Percentiles rank a stretch among this genome's conserved stretches.
Conservation (phyloP, 2,113 vertebrate species). For the Varanus salvator region DNA sequence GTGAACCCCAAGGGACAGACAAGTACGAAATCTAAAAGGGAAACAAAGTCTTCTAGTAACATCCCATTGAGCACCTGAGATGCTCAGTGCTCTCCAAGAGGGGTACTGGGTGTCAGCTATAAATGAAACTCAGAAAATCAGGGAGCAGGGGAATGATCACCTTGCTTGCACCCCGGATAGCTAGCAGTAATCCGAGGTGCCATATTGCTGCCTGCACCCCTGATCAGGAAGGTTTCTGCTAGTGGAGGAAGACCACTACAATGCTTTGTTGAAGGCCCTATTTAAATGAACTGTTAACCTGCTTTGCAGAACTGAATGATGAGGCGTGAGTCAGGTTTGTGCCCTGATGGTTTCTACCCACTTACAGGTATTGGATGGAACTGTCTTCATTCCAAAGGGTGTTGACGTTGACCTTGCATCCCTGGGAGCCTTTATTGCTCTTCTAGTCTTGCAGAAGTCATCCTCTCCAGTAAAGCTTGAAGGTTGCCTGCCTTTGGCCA, state of each 20-base stretch:
- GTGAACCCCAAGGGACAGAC: no score
- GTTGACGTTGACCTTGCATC: not conserved
- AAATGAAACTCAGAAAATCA: no score
- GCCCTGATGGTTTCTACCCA: not conserved
- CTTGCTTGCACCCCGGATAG: not conserved
- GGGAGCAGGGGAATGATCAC: no score
- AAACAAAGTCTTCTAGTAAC: not conserved
- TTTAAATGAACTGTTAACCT: not conserved
- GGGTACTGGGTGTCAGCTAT: no score
- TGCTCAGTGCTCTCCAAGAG: not conserved
- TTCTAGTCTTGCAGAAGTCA: not conserved
- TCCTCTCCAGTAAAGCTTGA: not conserved
- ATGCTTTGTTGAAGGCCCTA: not conserved
- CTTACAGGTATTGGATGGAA: no score
- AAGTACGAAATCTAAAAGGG: no score
- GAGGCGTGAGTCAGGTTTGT: not conserved
- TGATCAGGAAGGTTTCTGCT: not conserved
- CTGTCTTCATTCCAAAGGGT: not conserved
- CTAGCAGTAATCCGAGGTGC: not conserved
- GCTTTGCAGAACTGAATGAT: not conserved
- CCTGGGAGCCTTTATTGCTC: conserved; percentile 44
- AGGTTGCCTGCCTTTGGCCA: not conserved
- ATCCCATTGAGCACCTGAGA: not conserved
- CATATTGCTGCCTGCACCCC: not conserved
- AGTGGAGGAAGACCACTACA: not conserved